Evolutionary conservation across 2,888 invertebrate genomes (phyloP).

Genomic region (Caenorhabditis auriculariae): DNA sequence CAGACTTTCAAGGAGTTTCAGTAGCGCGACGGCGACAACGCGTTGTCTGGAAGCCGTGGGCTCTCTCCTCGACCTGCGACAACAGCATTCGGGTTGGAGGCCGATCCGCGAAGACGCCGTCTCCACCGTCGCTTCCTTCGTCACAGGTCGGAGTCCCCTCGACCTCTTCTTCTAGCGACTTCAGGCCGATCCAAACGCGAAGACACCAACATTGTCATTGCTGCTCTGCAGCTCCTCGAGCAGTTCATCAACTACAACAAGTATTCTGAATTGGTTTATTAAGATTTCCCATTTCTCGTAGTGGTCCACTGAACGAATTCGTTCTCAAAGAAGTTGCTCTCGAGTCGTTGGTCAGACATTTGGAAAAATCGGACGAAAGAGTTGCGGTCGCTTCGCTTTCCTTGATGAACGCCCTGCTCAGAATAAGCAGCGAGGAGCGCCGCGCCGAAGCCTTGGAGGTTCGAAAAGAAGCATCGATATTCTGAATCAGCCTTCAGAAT

Average conservation of each 20-base stretch:
- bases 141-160: slow-evolving; percentile 15
- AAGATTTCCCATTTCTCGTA: background rate
- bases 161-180: background rate
- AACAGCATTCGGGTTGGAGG: slow-evolving; percentile 18
- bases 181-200: slow-evolving; percentile 36
- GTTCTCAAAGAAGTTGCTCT: slow-evolving; percentile 78
- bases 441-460: background rate
- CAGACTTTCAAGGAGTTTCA: too few relatives aligned
- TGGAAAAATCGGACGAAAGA: slow-evolving; percentile 70
- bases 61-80: background rate
- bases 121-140: slow-evolving; percentile 16
- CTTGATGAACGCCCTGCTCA: slow-evolving; percentile 86
- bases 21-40: too few relatives aligned
- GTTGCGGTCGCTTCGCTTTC: slow-evolving; percentile 93
- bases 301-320: slow-evolving; percentile 4
- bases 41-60: background rate
- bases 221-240: slow-evolving; percentile 32
- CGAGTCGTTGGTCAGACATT: slow-evolving; percentile 75
- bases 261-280: background rate
- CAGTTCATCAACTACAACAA: slow-evolving; percentile 28
- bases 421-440: slow-evolving; percentile 3
- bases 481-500: slow-evolving; percentile 17
- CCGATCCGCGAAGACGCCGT: slow-evolving; percentile 25
- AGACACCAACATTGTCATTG: slow-evolving; percentile 29
- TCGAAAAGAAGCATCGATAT: background rate